Base-by-base conservation (phyloP, 2,888 invertebrate species). In the Acleris holmiana region DNA sequence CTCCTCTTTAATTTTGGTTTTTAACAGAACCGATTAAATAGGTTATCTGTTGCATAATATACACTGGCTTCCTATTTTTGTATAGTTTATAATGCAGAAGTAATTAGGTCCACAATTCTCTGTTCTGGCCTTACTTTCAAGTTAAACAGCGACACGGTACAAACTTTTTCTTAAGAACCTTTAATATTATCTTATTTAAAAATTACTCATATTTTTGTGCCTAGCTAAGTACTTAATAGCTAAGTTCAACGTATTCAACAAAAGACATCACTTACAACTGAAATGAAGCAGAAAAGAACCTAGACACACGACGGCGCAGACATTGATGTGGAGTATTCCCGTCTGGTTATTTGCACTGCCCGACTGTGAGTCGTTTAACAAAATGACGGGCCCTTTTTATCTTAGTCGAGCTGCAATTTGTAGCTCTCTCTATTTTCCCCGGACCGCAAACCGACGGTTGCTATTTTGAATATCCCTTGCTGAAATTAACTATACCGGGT, bases 381-480 rank as follows among this genome's bases (percentile, higher is more conserved):
- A 88, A 89, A 89, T 86, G 90, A 89, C 89, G 88, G 84, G 84
- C 78, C 86, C 89, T 89, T 90, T 90, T 90, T 89, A 90, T 91
- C 90, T 89, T 83, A 86, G 88, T 89, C 89, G 83, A 77, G 78
- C 74, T 83, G 83, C 88, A 85, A 89, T 90, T 89, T 89, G 90
- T 90, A 84, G 82, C 80, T 79, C 82, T 78, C 84, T 88, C 86
- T 85, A 88, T 89, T 89, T 88, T 83, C 86, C 78, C 82, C 76
- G 77, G 76, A 85, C 89, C 88, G 79, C 88, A 86, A 82, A 85
- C 84, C 80, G 79, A 83, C 77, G 82, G 79, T 77, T 80, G 79
- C 84, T 86, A 81, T 86, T 90, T 87, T 85, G 83, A 85, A 88
- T 89, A 86, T 83, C 80, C 83, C 76, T 81, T 79, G 77, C 41